Conservation (phyloP, 2,888 invertebrate genomes). For the Cremastinae sp. region DNA sequence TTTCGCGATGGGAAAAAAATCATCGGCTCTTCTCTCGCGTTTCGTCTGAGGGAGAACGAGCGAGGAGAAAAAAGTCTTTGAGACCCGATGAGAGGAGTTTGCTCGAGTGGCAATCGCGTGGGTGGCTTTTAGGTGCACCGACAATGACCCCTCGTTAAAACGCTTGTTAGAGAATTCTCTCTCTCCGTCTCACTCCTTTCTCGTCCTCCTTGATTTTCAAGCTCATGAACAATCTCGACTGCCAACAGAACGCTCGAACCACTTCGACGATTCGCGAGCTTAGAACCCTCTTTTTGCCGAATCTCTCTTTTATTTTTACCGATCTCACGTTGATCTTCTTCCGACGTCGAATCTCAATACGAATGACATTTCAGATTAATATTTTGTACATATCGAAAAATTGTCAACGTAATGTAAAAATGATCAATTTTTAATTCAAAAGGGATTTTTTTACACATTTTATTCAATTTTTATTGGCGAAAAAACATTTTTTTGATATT, state of each 20-base stretch:
- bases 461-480: no score
- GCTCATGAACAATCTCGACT: slow-evolving; percentile 51
- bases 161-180: slow-evolving; percentile 53
- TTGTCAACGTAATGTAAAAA: neutral
- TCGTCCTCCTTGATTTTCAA: slow-evolving; percentile 58
- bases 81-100: slow-evolving; percentile 51
- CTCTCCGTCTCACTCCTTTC: slow-evolving; percentile 35
- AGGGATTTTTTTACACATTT: no score
- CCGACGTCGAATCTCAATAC: slow-evolving; percentile 25
- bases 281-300: slow-evolving; percentile 36
- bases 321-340: slow-evolving; percentile 13
- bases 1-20: neutral
- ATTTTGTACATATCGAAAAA: slow-evolving; percentile 34
- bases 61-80: slow-evolving; percentile 49
- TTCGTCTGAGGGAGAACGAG: slow-evolving; percentile 21
- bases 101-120: slow-evolving; percentile 60
- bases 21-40: no score
- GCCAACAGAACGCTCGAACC: slow-evolving; percentile 51
- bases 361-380: neutral
- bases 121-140: slow-evolving; percentile 60
- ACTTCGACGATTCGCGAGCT: slow-evolving; percentile 48
- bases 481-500: slow-evolving; percentile 41
- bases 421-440: no score
- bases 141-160: slow-evolving; percentile 62
- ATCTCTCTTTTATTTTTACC: slow-evolving; percentile 43